phyloP scores from a whole-genome alignment of 2,888 invertebrate species.

The Harpalus rubripes region DNA sequence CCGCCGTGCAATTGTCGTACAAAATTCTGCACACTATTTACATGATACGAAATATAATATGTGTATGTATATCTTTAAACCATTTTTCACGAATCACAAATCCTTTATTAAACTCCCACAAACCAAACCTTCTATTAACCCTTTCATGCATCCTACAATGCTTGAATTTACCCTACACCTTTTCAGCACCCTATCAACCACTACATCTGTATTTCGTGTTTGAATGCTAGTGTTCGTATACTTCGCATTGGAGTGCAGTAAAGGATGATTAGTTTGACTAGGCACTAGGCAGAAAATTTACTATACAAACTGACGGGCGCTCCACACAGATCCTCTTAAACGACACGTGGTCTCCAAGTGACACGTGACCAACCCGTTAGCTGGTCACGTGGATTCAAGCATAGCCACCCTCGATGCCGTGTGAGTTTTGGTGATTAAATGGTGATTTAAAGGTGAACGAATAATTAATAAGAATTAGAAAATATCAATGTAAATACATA shows the following conservation, averaged over 20 bases:
- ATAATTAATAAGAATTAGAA: neutral
- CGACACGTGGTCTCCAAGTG: slow-evolving; percentile 33
- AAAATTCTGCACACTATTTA: neutral
- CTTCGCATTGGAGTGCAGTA: neutral
- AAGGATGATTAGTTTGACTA: slow-evolving; percentile 52
- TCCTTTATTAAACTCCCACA: neutral
- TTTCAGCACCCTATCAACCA: neutral
- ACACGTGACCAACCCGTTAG: slow-evolving; percentile 28
- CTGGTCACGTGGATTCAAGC: neutral
- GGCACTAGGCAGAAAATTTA: slow-evolving; percentile 34
- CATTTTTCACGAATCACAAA: neutral
- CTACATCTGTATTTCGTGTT: neutral
- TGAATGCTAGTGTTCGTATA: neutral
- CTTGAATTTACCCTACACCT: slow-evolving; percentile 24
- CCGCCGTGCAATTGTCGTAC: too few relatives aligned
- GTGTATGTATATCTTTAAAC: neutral
- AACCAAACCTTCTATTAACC: neutral
- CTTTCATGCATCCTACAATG: neutral
- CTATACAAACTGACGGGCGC: slow-evolving; percentile 42
- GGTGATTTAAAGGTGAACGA: neutral
- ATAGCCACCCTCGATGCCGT: neutral
- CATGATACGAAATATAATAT: neutral
- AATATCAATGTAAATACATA: too few relatives aligned
- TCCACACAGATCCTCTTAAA: slow-evolving; percentile 53
- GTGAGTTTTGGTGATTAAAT: slow-evolving; percentile 6